Percentiles rank a stretch among this genome's conserved stretches.
phyloP scores from a whole-genome alignment of 2,113 vertebrate species.

The Urocitellus parryii region DNA sequence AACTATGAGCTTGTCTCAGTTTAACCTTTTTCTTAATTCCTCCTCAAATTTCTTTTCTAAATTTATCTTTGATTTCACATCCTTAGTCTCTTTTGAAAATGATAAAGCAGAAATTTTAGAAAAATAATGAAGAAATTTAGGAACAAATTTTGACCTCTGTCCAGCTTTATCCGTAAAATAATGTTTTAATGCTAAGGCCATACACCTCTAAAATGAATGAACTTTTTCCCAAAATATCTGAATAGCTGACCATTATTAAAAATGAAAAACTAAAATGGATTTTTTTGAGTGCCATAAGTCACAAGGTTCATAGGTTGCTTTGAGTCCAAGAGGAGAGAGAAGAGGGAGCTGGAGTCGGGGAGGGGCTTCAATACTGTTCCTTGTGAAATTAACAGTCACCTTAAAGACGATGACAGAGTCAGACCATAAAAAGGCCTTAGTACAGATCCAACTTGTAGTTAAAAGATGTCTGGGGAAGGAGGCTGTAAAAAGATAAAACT shows the following conservation, averaged over 20 bases:
- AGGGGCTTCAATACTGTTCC: neutral
- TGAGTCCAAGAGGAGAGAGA: neutral
- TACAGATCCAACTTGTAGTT: constrained; percentile 54
- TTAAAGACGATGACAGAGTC: constrained; percentile 53
- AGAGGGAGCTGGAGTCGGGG: neutral
- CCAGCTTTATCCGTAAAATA: neutral
- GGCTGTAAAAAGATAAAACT: constrained; percentile 67
- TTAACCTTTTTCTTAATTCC: neutral
- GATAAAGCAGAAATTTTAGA: neutral
- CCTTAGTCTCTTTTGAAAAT: constrained; percentile 43
- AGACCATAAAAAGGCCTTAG: constrained; percentile 56
- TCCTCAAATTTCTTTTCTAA: neutral
- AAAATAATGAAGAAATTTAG: constrained; percentile 3
- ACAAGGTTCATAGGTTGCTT: constrained; percentile 17
- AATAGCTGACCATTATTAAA: neutral
- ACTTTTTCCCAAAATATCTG: neutral
- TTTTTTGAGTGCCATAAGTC: neutral
- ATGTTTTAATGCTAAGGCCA: neutral
- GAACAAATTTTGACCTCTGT: neutral
- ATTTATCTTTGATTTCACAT: constrained; percentile 6
- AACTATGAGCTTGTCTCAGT: neutral
- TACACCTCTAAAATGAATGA: neutral
- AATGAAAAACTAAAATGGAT: neutral
- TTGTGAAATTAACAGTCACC: constrained; percentile 25
- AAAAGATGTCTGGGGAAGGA: constrained; percentile 61